phyloP scores from a whole-genome alignment of 2,888 invertebrate genomes.

The Orthosia gothica region DNA sequence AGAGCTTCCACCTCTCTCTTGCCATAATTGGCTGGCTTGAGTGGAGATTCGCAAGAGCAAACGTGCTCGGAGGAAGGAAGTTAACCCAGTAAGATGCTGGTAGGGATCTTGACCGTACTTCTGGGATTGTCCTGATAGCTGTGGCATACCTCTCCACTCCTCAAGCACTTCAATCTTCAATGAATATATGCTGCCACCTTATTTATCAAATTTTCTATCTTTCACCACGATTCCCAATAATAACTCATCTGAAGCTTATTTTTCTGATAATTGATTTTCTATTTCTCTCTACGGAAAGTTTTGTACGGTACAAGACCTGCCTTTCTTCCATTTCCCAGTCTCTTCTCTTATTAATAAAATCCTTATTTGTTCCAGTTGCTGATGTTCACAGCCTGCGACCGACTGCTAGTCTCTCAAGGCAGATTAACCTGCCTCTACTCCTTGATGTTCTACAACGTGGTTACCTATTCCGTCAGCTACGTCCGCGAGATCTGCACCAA shows the following conservation, averaged over 20 bases:
- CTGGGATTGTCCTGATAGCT: too few relatives aligned
- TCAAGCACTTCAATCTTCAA: too few relatives aligned
- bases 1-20: too few relatives aligned
- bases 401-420: constrained; percentile 92
- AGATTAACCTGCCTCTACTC: constrained; percentile 94
- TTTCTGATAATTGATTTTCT: neutral
- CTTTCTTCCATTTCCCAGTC: neutral
- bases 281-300: too few relatives aligned
- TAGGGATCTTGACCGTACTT: too few relatives aligned
- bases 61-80: too few relatives aligned
- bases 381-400: constrained; percentile 94
- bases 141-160: too few relatives aligned
- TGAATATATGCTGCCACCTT: too few relatives aligned
- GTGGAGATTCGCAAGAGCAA: too few relatives aligned
- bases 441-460: constrained; percentile 95
- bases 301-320: neutral
- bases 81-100: too few relatives aligned
- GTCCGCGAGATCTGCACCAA: constrained; percentile 94
- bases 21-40: too few relatives aligned
- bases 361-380: constrained; percentile 90
- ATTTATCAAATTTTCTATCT: too few relatives aligned
- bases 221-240: neutral
- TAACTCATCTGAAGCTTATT: neutral
- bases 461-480: constrained; percentile 95
- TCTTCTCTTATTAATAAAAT: neutral